These are phyloP conservation scores for Zaprionus ornatus DNA, from an alignment of 1,140 invertebrate genomes.

Conservation along the genomic window DNA sequence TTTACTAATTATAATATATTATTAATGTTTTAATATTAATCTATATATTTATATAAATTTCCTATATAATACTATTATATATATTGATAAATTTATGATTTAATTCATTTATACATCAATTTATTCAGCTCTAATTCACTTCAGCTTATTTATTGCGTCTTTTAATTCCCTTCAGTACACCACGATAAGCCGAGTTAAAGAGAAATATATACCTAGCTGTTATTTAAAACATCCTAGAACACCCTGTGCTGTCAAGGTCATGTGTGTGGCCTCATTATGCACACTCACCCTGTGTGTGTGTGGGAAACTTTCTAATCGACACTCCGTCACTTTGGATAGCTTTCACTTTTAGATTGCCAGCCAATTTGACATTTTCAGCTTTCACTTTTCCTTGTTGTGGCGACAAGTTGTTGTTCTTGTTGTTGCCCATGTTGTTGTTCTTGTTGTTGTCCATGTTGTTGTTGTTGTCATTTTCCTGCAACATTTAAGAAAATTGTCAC, in stretches of 20 bases:
- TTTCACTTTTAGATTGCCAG: slow-evolving; percentile 2
- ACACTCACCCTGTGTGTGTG: not conserved
- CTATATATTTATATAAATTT: too few relatives aligned
- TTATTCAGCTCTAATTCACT: too few relatives aligned
- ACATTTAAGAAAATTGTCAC: slow-evolving; percentile 2
- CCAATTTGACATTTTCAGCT: slow-evolving; percentile 1
- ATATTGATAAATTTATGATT: too few relatives aligned
- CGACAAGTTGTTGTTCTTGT: not conserved
- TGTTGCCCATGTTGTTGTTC: not conserved
- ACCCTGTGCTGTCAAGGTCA: not conserved
- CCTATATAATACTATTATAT: too few relatives aligned
- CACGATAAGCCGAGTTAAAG: not conserved
- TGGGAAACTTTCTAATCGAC: not conserved
- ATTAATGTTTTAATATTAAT: too few relatives aligned
- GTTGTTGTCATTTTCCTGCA: slow-evolving; percentile 1
- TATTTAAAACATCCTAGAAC: not conserved
- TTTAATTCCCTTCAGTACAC: not conserved
- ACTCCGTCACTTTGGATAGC: not conserved
- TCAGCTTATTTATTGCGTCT: not conserved
- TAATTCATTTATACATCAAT: too few relatives aligned
- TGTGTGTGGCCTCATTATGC: not conserved
- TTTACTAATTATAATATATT: too few relatives aligned
- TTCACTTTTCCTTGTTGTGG: not conserved
- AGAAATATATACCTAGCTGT: not conserved
- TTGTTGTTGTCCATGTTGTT: not conserved